Percentiles rank a stretch among this genome's conserved stretches.
phyloP scores from a whole-genome alignment of 2,113 vertebrate genomes.

The Pollimyrus isidori region DNA sequence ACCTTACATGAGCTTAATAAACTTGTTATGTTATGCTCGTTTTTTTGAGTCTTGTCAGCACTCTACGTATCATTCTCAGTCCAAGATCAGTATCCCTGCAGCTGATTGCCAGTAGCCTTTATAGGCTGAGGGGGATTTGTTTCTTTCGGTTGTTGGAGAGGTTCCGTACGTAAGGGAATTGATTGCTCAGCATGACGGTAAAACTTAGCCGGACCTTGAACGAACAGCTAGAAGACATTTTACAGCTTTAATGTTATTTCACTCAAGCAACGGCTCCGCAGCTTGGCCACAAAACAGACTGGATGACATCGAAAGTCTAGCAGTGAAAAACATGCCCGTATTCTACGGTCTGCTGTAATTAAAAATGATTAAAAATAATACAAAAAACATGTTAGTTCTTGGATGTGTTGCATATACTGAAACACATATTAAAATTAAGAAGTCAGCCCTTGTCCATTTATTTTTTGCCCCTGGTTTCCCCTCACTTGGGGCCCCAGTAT shows the following conservation, averaged over 20 bases:
- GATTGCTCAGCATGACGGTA: neutral
- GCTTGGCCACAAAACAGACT: neutral
- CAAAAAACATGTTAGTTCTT: neutral
- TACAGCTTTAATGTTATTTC: neutral
- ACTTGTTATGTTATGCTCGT: neutral
- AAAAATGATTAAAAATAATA: neutral
- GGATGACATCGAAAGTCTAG: neutral
- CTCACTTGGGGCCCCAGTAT: neutral
- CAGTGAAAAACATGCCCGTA: neutral
- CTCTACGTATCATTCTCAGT: neutral
- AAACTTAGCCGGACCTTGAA: neutral
- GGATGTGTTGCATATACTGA: neutral
- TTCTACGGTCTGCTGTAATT: neutral
- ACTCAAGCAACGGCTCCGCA: neutral
- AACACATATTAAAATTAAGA: neutral
- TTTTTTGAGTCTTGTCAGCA: neutral
- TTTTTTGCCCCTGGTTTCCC: neutral
- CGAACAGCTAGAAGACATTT: neutral
- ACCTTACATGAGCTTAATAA: neutral
- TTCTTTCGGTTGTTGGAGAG: neutral
- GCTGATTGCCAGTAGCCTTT: neutral
- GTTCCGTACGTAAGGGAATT: neutral
- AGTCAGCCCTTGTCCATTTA: neutral
- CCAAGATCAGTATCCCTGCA: neutral
- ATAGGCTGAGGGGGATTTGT: neutral